Base-by-base conservation (phyloP, 2,888 invertebrate species). In the Aelia acuminata region DNA sequence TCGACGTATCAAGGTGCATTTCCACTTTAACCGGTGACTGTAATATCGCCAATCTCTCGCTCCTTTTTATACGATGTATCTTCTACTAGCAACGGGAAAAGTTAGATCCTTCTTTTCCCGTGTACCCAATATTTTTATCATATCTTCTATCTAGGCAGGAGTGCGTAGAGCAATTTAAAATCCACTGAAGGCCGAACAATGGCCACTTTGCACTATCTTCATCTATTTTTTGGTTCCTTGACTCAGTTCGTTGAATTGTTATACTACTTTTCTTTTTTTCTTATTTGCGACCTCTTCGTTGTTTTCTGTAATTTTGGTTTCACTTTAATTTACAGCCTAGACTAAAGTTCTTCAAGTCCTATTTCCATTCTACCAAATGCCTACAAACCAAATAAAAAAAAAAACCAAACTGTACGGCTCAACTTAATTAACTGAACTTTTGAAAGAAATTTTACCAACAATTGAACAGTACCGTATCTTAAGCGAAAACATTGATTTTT, bases 161-260 rank as follows among this genome's bases (percentile, higher is more conserved):
- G 13, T 57, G 57, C 11, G 5, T 57, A 57, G 57, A 3, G 31
- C 63, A 35, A 20, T 70, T 70, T 70, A 70, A 18, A 70, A 70
- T 20, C 35, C 18, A 70, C 31, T 35, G 35, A 70, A 70, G 35
- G 31, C 63, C 31, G 18, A 35, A 70, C 63, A 70, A 70, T 18
- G 20, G 63, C 31, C 63, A 15, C 31, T 70, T 70, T 35, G 35
- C 63, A 18, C 63, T 70, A 35, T 31, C 31, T 70, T 18, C 31
- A 70, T 70, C 63, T 70, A 20, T 70, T 70, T 70, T 70, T 18
- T 31, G 63, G 63, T 70, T 70, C 31, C 20, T 70, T 70, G 31
- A 70, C 63, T 31, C 63, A 5, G 26, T 11, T 35, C 18, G 63
- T 31, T 70, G 35, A 7, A 35, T 35, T 70, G 15, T 31, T 70